phyloP scores from a whole-genome alignment of 1,140 invertebrate species.

The Macrotrachela quadricornifera region DNA sequence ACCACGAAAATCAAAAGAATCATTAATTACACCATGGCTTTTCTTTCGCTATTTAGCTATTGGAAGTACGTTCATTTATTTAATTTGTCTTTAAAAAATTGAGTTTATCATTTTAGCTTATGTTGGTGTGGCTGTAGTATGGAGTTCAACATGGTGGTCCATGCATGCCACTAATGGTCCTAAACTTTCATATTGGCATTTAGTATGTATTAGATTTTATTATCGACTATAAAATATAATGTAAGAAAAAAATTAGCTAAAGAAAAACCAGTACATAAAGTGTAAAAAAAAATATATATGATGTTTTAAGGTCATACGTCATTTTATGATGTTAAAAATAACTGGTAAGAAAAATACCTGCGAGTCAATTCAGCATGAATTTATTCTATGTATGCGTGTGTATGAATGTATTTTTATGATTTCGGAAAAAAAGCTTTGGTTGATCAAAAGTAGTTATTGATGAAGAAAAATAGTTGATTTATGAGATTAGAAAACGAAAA shows the following conservation, averaged over 20 bases:
- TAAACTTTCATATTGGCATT: background rate
- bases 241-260: too few relatives aligned
- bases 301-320: background rate
- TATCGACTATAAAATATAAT: too few relatives aligned
- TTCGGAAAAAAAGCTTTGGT: too few relatives aligned
- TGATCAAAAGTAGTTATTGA: background rate
- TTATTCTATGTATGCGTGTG: too few relatives aligned
- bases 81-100: background rate
- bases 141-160: background rate
- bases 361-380: too few relatives aligned
- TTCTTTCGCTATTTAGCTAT: background rate
- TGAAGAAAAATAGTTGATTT: background rate
- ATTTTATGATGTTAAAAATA: background rate
- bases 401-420: too few relatives aligned
- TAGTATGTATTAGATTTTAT: too few relatives aligned
- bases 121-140: slow-evolving; percentile 3
- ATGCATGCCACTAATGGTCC: background rate
- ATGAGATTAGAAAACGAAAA: too few relatives aligned
- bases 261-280: too few relatives aligned
- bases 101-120: background rate
- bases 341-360: background rate
- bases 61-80: slow-evolving; percentile 20
- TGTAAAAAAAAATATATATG: background rate
- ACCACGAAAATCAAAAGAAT: background rate
- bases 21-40: background rate